Evolutionary conservation across 2,888 invertebrate species (phyloP).

Genomic region (Pheosia tremula): DNA sequence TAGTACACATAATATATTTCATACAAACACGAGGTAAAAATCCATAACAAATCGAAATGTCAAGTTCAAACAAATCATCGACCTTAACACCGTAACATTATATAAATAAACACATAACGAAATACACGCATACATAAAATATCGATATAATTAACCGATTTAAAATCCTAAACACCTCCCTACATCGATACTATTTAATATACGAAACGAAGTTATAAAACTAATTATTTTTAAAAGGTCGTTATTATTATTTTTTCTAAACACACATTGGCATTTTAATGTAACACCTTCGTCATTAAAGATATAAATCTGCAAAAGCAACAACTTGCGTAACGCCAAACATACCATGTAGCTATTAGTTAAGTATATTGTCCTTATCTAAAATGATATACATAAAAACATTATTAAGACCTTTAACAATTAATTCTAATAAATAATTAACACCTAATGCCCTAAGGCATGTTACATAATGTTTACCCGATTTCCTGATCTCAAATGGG

Average conservation of each 20-base stretch:
- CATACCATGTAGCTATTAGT: too few species aligned
- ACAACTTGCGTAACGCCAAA: slow-evolving; percentile 25
- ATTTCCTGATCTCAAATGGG: too few species aligned
- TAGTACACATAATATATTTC: slow-evolving; percentile 25
- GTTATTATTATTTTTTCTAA: slow-evolving; percentile 5
- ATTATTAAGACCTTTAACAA: too few species aligned
- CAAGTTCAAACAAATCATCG: slow-evolving; percentile 39
- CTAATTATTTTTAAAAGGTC: slow-evolving; percentile 2
- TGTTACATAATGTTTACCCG: too few species aligned
- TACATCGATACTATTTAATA: not conserved
- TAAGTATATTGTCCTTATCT: too few species aligned
- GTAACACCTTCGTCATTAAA: slow-evolving; percentile 11
- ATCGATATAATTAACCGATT: slow-evolving; percentile 14
- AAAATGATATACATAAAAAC: too few species aligned
- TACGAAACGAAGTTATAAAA: not conserved
- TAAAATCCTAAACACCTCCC: not conserved
- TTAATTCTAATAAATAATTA: too few species aligned
- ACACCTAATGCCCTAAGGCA: too few species aligned
- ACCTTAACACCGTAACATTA: slow-evolving; percentile 44
- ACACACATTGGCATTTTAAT: slow-evolving; percentile 13
- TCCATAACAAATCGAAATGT: slow-evolving; percentile 26
- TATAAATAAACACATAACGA: slow-evolving; percentile 19
- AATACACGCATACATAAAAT: slow-evolving; percentile 12
- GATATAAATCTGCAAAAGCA: slow-evolving; percentile 17
- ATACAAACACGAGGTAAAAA: slow-evolving; percentile 24